phyloP scores from a whole-genome alignment of 2,113 vertebrate species.

The Fregata magnificens region DNA sequence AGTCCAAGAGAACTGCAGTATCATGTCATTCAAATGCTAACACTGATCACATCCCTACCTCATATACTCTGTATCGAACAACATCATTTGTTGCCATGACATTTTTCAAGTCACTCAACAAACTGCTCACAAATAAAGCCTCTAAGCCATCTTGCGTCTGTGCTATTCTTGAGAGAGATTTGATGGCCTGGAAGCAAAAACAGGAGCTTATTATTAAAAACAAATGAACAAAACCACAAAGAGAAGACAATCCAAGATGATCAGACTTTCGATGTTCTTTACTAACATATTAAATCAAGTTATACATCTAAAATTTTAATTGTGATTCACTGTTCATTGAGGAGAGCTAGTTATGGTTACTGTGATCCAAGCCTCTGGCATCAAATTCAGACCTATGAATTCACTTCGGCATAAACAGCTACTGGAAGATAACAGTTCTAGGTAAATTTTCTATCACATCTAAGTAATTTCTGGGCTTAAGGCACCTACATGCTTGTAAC shows the following conservation, averaged over 20 bases:
- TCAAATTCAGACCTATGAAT: neutral
- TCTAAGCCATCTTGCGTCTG: constrained; percentile 83
- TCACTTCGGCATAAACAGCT: neutral
- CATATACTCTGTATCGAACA: constrained; percentile 91
- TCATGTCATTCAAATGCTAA: neutral
- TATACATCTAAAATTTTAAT: fast-evolving
- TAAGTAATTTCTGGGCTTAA: neutral
- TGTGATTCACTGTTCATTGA: neutral
- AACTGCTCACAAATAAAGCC: constrained; percentile 82
- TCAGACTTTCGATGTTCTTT: fast-evolving
- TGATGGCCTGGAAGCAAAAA: constrained; percentile 80
- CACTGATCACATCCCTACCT: constrained; percentile 73
- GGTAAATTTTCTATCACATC: neutral
- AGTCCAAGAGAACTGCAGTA: neutral
- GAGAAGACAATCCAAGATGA: fast-evolving
- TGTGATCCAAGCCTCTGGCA: neutral
- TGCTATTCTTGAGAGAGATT: constrained; percentile 81
- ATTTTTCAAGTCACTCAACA: constrained; percentile 83
- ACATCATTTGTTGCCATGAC: constrained; percentile 88
- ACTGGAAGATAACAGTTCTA: neutral
- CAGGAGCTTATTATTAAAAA: neutral
- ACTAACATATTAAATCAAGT: neutral
- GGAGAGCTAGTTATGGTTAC: neutral
- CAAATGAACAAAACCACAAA: neutral
- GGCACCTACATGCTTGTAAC: neutral